phyloP scores from a whole-genome alignment of 53 echinoderm and acorn worm genomes.

The Crossaster papposus region DNA sequence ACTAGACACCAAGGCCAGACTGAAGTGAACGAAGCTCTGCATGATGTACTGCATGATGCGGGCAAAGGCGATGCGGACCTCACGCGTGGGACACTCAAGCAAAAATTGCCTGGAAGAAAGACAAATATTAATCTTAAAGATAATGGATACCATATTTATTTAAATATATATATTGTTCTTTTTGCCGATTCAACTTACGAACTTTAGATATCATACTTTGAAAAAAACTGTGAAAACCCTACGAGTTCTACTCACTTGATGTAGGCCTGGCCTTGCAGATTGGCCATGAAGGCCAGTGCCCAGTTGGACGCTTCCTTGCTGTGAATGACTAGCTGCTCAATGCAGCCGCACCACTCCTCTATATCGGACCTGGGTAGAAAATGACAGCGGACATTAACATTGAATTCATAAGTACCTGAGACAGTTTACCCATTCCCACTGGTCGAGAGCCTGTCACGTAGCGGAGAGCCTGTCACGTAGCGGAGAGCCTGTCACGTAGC shows the following conservation, averaged over 20 bases:
- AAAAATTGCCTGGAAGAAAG: conserved; percentile 70
- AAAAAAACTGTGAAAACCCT: no score
- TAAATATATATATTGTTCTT: no score
- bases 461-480: no score
- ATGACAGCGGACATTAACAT: background rate
- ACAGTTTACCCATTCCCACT: no score
- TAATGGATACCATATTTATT: no score
- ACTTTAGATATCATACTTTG: no score
- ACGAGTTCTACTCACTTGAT: conserved; percentile 75
- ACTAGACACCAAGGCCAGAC: conserved; percentile 42
- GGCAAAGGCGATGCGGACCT: conserved; percentile 81
- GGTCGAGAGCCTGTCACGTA: no score
- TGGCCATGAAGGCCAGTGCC: conserved; percentile 72
- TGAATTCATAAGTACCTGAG: background rate
- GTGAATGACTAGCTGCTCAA: conserved; percentile 66
- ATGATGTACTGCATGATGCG: conserved; percentile 73
- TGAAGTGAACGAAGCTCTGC: conserved; percentile 65
- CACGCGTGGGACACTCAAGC: conserved; percentile 82
- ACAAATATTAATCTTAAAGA: background rate
- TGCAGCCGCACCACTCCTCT: conserved; percentile 71
- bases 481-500: no score
- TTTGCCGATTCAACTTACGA: no score
- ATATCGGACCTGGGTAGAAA: conserved; percentile 67
- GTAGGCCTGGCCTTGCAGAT: conserved; percentile 69
- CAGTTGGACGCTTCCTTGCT: conserved; percentile 77